Evolutionary conservation across 1,140 invertebrate species (phyloP), one percentile per base, ranked within the genome.

Genomic region (Neodiprion lecontei): DNA sequence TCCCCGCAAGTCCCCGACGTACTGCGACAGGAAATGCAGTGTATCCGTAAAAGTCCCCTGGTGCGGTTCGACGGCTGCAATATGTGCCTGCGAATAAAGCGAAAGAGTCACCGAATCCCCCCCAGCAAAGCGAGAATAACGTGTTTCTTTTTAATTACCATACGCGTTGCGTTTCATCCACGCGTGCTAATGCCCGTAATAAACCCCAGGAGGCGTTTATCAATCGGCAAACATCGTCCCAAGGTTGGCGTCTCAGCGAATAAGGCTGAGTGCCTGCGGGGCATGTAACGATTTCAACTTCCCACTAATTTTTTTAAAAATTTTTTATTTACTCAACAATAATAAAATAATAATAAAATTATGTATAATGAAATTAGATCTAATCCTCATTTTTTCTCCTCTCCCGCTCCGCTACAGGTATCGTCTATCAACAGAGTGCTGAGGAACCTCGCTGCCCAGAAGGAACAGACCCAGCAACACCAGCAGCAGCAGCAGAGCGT

Each of bases 341-440:
- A 40, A 40, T 40, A 40, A 40, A 40, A 40, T 40, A 5, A 40
- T 40, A 40, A 40, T 3, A 78, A 80, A 78, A 79, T 67, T 79
- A 77, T 83, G 83, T 85, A 83, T 84, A 82, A 84, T 81, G 81
- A 85, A 86, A 40, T 3, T 2, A 40, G 28, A 40, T 84, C 80
- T 76, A 76, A 84, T 81, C 72, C 72, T 23, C 70, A 69, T 65
- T 48, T 70, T 50, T 66, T 12, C 17, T 47, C 17, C 47, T 28
- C 70, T 68, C 12, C 69, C 48, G 49, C 8, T 65, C 12, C 7
- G 61, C 17, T 87, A 17, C 89, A 98, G 97, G 97, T 99, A 65
- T 99, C 97, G 9, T 99, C 97, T n/a, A 99, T 99, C 81, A 99
- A 99, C 89, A 94, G 97, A 78, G 97, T 99, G n/a, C 90, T 99